Evolutionary conservation across 2,888 invertebrate species (phyloP), one percentile per base, ranked within the genome.

Genomic region (Lobophora halterata): DNA sequence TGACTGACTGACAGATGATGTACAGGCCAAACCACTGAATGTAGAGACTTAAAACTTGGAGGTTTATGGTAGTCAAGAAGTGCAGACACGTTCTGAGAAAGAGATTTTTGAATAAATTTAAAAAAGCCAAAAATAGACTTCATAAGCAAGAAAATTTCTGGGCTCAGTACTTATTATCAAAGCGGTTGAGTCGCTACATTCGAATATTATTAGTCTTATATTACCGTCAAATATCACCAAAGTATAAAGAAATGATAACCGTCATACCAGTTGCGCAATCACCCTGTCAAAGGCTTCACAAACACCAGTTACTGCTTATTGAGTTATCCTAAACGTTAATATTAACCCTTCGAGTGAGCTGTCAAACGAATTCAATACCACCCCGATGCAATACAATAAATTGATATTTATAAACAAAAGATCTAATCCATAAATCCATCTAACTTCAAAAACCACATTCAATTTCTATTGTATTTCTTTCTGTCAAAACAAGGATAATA

Each of bases 341-440:
- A 85, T 85, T 80, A 85, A 86, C 86, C 87, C 85, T 77, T 86
- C 82, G 79, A 74, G 70, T 64, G 75, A 83, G 79, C 86, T 86
- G 87, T 86, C 87, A 86, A 62, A 72, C 69, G 62, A 71, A 78
- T 79, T 73, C 77, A 81, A 83, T 83, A 65, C 64, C 58, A 67
- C 61, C 60, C 67, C 62, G 61, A 63, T 65, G 65, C 65, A 71
- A 76, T 77, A 72, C 75, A 74, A 74, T 70, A 72, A 75, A 79
- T 69, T 73, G 71, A 73, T 77, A 76, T 60, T 54, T 62, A 76
- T 68, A 83, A 79, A 87, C 82, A 83, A 86, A 69, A 67, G 65
- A 61, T 46, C 42, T 36, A 45, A 52, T 49, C 70, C 66, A 86
- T 86, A 86, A 87, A 86, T 83, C 76, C 68, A 63, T 67, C 70